phyloP scores from a whole-genome alignment of 2,113 vertebrate species.

The Nothoprocta perdicaria region DNA sequence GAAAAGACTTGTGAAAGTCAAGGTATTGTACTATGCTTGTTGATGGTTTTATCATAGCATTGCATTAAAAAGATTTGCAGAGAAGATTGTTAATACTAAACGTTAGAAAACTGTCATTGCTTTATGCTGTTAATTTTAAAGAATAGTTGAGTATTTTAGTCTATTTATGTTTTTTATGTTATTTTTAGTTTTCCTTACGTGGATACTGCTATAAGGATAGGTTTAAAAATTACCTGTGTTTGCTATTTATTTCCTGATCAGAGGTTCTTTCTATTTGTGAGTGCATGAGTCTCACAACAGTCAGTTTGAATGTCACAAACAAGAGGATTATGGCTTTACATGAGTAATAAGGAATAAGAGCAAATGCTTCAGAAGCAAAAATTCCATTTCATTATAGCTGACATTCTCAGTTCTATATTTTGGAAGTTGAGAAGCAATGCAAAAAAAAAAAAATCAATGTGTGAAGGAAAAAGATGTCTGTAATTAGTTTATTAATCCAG shows the following conservation, averaged over 20 bases:
- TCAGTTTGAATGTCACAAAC: conserved; percentile 10
- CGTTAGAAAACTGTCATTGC: neutral
- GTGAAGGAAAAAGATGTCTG: neutral
- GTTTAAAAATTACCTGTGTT: neutral
- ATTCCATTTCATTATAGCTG: neutral
- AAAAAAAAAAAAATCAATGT: neutral
- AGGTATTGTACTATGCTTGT: conserved; percentile 78
- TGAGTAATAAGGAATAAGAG: conserved; percentile 17
- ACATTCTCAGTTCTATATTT: neutral
- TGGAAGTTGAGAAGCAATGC: neutral
- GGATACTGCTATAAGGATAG: neutral
- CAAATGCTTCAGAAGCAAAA: neutral
- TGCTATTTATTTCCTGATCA: neutral
- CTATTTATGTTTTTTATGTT: fast-evolving
- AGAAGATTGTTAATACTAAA: neutral
- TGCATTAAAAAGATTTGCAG: neutral
- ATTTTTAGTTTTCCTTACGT: neutral
- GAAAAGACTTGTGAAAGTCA: conserved; percentile 97
- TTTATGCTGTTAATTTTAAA: neutral
- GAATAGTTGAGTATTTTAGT: neutral
- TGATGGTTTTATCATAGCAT: fast-evolving
- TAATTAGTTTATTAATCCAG: neutral
- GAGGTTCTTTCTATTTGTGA: neutral
- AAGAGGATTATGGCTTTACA: conserved; percentile 35
- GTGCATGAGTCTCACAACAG: neutral